Evolutionary conservation across 2,113 vertebrate genomes (phyloP).

Genomic region (Semnornis frantzii): DNA sequence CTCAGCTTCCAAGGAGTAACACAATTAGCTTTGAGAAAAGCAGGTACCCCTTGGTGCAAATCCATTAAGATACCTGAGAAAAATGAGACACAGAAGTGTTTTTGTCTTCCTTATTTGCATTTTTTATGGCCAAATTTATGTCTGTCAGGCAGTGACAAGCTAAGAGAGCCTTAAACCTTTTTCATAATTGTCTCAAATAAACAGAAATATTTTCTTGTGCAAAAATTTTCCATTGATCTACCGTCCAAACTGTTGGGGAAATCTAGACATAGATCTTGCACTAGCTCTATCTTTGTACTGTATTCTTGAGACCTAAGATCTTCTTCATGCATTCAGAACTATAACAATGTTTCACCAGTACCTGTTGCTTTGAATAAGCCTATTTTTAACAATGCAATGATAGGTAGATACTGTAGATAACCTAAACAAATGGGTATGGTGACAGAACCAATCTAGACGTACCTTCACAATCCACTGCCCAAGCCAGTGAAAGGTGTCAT

Average conservation of each 20-base stretch:
- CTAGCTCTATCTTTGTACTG: background rate
- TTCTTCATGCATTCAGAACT: background rate
- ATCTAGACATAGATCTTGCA: background rate
- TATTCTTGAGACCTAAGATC: background rate
- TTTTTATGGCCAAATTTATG: background rate
- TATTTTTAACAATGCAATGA: background rate
- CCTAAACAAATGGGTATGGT: background rate
- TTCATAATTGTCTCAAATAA: background rate
- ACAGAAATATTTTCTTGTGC: background rate
- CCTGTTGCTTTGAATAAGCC: background rate
- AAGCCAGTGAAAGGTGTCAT: background rate
- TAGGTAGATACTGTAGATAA: background rate
- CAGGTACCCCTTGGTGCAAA: background rate
- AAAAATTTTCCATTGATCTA: background rate
- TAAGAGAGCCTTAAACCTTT: background rate
- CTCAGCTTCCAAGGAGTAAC: background rate
- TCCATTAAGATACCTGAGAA: background rate
- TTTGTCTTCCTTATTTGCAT: background rate
- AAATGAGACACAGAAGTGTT: background rate
- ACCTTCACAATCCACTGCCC: background rate
- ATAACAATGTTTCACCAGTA: background rate
- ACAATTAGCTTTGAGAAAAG: background rate
- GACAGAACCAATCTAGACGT: background rate
- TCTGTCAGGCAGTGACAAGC: background rate
- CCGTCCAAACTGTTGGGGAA: background rate